These are phyloP conservation scores for Engystomops pustulosus DNA, from an alignment of 2,113 vertebrate genomes.

Conservation along the genomic window DNA sequence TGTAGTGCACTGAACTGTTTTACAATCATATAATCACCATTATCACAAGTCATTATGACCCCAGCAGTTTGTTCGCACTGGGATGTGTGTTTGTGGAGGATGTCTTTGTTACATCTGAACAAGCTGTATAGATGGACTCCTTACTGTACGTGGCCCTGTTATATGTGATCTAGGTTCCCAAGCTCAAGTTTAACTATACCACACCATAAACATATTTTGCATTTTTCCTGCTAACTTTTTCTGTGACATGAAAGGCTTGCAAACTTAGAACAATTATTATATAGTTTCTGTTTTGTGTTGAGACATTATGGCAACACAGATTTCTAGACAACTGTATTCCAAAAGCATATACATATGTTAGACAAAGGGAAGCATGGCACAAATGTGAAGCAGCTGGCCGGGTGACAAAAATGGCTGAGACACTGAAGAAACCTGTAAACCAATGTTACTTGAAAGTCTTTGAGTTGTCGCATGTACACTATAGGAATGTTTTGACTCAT, in stretches of 20 bases:
- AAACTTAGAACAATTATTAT: not conserved
- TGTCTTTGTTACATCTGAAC: not conserved
- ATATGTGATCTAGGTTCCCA: not conserved
- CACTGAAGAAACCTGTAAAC: not conserved
- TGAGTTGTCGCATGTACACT: conserved; percentile 23
- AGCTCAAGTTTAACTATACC: not conserved
- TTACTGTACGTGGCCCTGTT: not conserved
- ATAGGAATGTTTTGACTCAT: conserved; percentile 34
- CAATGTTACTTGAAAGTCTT: conserved; percentile 1
- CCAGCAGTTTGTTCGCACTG: conserved; percentile 16
- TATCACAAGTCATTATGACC: not conserved
- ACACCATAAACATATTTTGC: not conserved
- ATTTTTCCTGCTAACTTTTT: not conserved
- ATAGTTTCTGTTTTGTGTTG: conserved; percentile 22
- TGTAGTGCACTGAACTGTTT: not conserved
- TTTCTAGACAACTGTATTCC: conserved; percentile 41
- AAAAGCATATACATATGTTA: conserved; percentile 49
- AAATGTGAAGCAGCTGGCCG: conserved; percentile 33
- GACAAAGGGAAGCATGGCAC: conserved; percentile 46
- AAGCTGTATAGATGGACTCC: not conserved
- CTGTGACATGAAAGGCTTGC: not conserved
- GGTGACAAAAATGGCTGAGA: conserved; percentile 44
- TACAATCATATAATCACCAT: not conserved
- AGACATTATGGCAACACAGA: conserved; percentile 27
- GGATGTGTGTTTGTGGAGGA: not conserved